phyloP scores from a whole-genome alignment of 53 echinoderm and acorn worm species.

The Apostichopus leukothele region DNA sequence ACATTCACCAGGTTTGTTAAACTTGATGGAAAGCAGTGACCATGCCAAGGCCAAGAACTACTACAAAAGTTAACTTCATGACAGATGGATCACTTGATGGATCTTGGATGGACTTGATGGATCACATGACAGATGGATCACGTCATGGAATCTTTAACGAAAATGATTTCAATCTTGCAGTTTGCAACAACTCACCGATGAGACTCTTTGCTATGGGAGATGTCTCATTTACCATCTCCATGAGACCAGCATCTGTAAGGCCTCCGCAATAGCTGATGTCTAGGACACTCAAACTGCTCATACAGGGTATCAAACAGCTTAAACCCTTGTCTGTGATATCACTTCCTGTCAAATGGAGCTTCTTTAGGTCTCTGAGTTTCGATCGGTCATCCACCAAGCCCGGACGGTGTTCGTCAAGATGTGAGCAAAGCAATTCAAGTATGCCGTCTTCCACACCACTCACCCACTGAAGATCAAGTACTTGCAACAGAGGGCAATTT shows the following conservation, averaged over 20 bases:
- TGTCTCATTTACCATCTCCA: slow-evolving; percentile 59
- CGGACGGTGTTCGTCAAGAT: slow-evolving; percentile 83
- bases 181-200: slow-evolving; percentile 58
- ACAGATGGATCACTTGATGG: neutral
- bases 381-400: slow-evolving; percentile 84
- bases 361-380: slow-evolving; percentile 67
- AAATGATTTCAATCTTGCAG: neutral
- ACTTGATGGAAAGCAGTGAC: no score
- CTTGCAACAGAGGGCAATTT: slow-evolving; percentile 71
- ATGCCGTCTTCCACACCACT: slow-evolving; percentile 68
- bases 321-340: slow-evolving; percentile 89
- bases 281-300: slow-evolving; percentile 58
- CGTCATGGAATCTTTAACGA: no score
- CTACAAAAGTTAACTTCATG: no score
- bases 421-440: slow-evolving; percentile 63
- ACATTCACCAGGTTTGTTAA: no score
- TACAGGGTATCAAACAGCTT: slow-evolving; percentile 59
- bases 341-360: slow-evolving; percentile 69
- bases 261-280: slow-evolving; percentile 85
- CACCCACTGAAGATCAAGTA: slow-evolving; percentile 90
- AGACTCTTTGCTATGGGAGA: slow-evolving; percentile 70
- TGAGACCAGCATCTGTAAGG: slow-evolving; percentile 77
- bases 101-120: neutral
- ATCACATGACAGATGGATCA: no score
- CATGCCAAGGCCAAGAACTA: no score